Evolutionary conservation across 1,140 invertebrate species (phyloP).

Genomic region (Wasmannia auropunctata): DNA sequence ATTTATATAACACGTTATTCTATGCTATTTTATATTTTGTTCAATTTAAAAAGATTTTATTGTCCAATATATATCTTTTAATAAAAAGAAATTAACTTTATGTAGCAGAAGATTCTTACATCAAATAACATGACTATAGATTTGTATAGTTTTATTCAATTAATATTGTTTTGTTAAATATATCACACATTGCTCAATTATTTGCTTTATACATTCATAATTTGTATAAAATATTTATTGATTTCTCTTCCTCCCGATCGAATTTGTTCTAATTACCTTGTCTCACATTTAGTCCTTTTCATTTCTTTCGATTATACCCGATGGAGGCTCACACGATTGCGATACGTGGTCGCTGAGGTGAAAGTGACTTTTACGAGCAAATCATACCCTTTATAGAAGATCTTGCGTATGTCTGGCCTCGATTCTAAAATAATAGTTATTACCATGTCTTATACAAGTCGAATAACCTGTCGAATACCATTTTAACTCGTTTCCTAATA

Average conservation of each 20-base stretch:
- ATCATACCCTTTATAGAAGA: slow-evolving; percentile 49
- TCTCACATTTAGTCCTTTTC: neutral
- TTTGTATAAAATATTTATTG: neutral
- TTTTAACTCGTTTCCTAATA: neutral
- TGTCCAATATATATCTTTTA: neutral
- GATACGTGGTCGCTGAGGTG: slow-evolving; percentile 8
- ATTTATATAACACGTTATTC: neutral
- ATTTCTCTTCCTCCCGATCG: neutral
- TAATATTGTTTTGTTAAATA: neutral
- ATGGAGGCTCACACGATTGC: neutral
- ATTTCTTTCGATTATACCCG: slow-evolving; percentile 14
- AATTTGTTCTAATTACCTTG: neutral
- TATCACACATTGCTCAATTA: neutral
- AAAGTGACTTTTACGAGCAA: slow-evolving; percentile 44
- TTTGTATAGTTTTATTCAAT: slow-evolving; percentile 7
- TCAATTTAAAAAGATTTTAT: neutral
- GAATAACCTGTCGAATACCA: neutral
- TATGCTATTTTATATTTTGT: neutral
- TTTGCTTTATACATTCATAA: neutral
- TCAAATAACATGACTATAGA: neutral
- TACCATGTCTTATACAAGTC: slow-evolving; percentile 12
- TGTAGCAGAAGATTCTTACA: neutral
- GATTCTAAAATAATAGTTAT: slow-evolving; percentile 48
- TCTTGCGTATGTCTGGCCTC: slow-evolving; percentile 21
- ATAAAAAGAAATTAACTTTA: neutral